Conservation (phyloP, 2,888 invertebrate species). For the Seira sanloemensis region DNA sequence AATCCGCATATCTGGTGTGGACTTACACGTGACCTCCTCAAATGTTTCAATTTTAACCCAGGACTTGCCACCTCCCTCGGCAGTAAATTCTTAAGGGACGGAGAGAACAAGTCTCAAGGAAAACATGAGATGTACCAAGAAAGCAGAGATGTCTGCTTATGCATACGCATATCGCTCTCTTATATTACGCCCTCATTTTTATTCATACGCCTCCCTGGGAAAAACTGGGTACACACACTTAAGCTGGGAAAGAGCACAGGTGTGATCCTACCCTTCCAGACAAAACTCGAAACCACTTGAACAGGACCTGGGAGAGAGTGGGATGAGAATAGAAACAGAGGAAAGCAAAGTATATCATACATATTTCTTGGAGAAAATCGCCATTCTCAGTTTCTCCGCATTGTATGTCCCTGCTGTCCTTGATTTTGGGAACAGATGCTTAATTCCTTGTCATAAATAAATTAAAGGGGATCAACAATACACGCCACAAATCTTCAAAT, state of each 20-base stretch:
- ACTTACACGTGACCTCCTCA: too few relatives aligned
- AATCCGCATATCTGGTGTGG: too few relatives aligned
- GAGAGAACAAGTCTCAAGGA: too few relatives aligned
- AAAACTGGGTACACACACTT: neutral
- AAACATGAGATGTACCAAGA: too few relatives aligned
- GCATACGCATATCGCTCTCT: too few relatives aligned
- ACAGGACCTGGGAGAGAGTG: too few relatives aligned
- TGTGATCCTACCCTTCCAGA: neutral
- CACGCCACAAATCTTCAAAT: neutral
- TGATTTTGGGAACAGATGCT: neutral
- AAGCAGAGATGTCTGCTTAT: too few relatives aligned
- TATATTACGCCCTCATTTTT: too few relatives aligned
- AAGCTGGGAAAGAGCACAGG: neutral
- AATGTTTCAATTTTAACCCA: too few relatives aligned
- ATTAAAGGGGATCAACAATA: neutral
- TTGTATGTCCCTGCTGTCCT: neutral
- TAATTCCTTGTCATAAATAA: neutral
- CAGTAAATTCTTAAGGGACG: too few relatives aligned
- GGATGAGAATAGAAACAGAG: neutral
- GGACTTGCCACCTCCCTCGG: too few relatives aligned
- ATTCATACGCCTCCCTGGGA: neutral
- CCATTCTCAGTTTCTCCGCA: neutral
- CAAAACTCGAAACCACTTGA: neutral
- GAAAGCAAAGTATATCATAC: too few relatives aligned
- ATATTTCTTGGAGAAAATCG: neutral